Conservation (phyloP, 2,797 vertebrate species). For the Paguma larvata region DNA sequence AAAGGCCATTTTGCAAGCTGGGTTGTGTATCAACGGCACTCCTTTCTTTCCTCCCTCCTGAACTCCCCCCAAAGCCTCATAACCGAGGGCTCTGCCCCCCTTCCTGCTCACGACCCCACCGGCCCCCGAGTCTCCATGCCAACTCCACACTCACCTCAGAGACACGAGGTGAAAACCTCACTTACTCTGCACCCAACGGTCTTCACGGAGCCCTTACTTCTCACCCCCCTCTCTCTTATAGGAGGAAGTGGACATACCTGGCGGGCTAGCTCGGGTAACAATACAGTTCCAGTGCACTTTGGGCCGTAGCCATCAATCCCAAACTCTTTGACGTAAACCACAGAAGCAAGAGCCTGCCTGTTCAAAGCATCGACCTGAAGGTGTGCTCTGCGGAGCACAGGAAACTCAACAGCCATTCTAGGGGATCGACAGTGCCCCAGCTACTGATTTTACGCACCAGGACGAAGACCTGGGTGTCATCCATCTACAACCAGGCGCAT, state of each 20-base stretch:
- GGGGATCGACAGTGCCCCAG: neutral
- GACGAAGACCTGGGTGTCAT: neutral
- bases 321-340: neutral
- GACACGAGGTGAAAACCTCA: neutral
- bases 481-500: neutral
- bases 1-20: neutral
- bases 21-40: neutral
- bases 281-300: neutral
- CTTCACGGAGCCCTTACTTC: neutral
- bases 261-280: neutral
- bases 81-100: neutral
- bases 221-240: neutral
- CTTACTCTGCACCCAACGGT: neutral
- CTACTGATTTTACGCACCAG: neutral
- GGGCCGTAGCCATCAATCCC: neutral
- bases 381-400: neutral
- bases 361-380: conserved; percentile 37
- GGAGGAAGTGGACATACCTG: neutral
- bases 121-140: neutral
- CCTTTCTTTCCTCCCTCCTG: neutral
- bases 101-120: neutral
- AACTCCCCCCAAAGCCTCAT: neutral
- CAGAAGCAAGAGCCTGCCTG: conserved; percentile 55
- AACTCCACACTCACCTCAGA: neutral
- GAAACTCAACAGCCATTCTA: conserved; percentile 2